Evolutionary conservation across 2,113 vertebrate genomes (phyloP).

Genomic region (Pantherophis guttatus): DNA sequence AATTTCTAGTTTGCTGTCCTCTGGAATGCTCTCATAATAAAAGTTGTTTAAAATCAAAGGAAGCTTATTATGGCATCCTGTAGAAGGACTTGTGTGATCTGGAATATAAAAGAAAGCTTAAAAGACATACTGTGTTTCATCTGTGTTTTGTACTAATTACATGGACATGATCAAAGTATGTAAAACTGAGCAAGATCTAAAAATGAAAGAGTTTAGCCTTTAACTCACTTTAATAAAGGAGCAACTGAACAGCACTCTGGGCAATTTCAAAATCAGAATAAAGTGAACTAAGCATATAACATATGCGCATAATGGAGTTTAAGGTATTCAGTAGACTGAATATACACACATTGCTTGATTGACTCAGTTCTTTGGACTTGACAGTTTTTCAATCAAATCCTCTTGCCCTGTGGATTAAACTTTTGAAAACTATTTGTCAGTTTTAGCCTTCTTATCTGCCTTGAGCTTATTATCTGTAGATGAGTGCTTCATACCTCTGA

Average conservation of each 20-base stretch:
- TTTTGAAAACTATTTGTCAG: neutral
- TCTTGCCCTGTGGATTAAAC: neutral
- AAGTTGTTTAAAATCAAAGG: neutral
- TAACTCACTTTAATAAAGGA: neutral
- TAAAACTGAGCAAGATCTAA: neutral
- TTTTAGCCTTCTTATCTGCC: neutral
- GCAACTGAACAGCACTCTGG: neutral
- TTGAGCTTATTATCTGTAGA: neutral
- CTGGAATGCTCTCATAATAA: neutral
- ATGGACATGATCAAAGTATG: constrained; percentile 15
- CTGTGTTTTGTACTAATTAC: constrained; percentile 15
- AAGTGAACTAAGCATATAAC: neutral
- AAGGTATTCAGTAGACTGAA: neutral
- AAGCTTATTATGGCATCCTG: neutral
- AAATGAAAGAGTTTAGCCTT: neutral
- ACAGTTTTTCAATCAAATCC: neutral
- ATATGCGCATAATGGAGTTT: neutral
- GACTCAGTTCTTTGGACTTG: neutral
- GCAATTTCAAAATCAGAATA: neutral
- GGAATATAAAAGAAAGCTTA: neutral
- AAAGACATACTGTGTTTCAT: constrained; percentile 3
- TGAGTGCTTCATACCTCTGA: neutral
- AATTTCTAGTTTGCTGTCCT: neutral
- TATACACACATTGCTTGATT: neutral
- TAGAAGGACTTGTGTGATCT: neutral